Conservation (phyloP, 2,797 vertebrate genomes). For the Ambastaia sidthimunki region DNA sequence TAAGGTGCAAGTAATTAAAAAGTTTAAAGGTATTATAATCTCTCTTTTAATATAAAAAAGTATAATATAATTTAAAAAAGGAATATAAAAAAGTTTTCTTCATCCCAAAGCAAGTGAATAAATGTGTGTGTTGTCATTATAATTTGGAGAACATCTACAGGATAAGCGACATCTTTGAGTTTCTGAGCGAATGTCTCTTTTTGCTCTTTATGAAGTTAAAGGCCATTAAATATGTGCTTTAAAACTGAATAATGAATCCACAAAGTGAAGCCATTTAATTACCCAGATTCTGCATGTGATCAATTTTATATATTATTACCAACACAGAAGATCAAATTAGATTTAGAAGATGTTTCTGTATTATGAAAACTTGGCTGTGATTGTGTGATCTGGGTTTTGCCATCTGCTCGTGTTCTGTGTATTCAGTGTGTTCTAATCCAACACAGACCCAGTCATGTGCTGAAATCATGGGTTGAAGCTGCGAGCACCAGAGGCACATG, state of each 20-base stretch:
- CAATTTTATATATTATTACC: not conserved
- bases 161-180: not conserved
- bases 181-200: not conserved
- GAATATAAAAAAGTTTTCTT: too few relatives aligned
- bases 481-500: constrained; percentile 74
- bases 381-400: not conserved
- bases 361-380: not conserved
- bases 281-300: not conserved
- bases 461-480: constrained; percentile 77
- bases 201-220: not conserved
- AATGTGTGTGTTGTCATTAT: not conserved
- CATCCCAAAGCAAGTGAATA: too few relatives aligned
- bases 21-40: too few relatives aligned
- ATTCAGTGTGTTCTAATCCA: constrained; percentile 69
- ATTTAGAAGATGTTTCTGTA: not conserved
- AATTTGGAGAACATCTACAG: not conserved
- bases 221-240: too few relatives aligned
- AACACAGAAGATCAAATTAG: not conserved
- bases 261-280: not conserved
- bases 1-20: too few relatives aligned
- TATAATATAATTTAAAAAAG: too few relatives aligned
- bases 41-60: too few relatives aligned
- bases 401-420: constrained; percentile 56
- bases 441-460: constrained; percentile 74
- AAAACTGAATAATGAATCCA: not conserved